Base-by-base conservation (phyloP, 2,888 invertebrate species). In the Parnassius apollo region DNA sequence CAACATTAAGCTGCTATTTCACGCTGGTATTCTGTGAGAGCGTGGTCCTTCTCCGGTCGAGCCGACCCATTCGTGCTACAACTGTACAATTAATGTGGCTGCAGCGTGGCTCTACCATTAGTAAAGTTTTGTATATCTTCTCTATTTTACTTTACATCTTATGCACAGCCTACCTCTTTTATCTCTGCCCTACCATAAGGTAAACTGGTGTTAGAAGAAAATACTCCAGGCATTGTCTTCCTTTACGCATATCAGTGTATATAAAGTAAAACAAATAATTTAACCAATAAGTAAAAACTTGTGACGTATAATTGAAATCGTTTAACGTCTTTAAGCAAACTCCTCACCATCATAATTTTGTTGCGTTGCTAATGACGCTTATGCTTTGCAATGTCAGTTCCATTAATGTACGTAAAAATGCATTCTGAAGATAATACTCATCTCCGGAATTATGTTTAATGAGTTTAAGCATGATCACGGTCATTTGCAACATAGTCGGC, bases 381-480 rank as follows among this genome's bases (percentile, higher is more conserved):
- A 62, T 58, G 49, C 44, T 13, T 44, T 58, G 44, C 18, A 35
- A 57, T 54, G 22, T 57, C 52, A 48, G 42, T 46, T 35, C 42
- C 2, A 10, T 35, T 62, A 53, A 58, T 58, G 49, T 44, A 58
- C 58, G 58, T 62, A 53, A 55, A 58, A 54, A 55, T 55, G 49
- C 12, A 25, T 25, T 22, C 18, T 10, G 2, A 35, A n/a, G 11
- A 53, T 57, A 61, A 52, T 42, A 57, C 50, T 44, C 44, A 45
- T 59, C 35, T 55, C 22, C 10, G 35, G 35, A 45, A 62, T 62
- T 62, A 59, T 51, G n/a, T 58, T 50, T 63, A 63, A 63, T 51
- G 45, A 59, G 59, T n/a, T 59, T 8, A 12, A 4, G 48, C 44
- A 49, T 46, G 48, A 18, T 35, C 42, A 54, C 12, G 57, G 49